Evolutionary conservation across 2,113 vertebrate genomes (phyloP).

Genomic region (Phalacrocorax brasilianus): DNA sequence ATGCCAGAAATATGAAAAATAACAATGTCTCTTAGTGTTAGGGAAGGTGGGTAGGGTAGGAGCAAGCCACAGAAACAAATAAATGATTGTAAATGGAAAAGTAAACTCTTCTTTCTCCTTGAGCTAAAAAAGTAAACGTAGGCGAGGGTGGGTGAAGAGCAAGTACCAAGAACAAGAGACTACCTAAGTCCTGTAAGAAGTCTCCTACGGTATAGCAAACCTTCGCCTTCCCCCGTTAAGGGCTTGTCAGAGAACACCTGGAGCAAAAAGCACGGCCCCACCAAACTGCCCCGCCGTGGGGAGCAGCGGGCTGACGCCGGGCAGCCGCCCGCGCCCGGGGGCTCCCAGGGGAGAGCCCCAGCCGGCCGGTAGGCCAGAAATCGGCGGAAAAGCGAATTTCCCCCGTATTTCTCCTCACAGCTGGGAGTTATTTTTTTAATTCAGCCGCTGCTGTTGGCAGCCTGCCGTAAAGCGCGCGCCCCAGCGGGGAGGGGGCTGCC

Average conservation of each 20-base stretch:
- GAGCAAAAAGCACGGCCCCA: too few relatives aligned
- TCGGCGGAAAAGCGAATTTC: too few relatives aligned
- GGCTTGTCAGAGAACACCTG: accelerated
- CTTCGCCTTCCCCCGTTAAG: accelerated
- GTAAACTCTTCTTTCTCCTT: neutral
- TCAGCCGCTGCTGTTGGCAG: accelerated
- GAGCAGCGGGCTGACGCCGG: neutral
- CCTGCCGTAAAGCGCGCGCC: neutral
- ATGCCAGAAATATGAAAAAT: neutral
- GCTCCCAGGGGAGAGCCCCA: too few relatives aligned
- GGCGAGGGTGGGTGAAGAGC: too few relatives aligned
- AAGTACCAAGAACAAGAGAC: accelerated
- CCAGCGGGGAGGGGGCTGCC: too few relatives aligned
- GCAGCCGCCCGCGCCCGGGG: too few relatives aligned
- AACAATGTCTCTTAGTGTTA: accelerated
- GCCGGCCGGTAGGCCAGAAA: neutral
- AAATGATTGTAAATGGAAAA: accelerated
- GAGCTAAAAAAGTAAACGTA: neutral
- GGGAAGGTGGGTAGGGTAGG: accelerated
- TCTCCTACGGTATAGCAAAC: accelerated
- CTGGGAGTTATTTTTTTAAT: accelerated
- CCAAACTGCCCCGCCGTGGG: neutral
- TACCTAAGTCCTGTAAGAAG: accelerated
- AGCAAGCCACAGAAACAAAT: neutral
- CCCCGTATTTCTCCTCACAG: too few relatives aligned